Percentiles rank a stretch among this genome's conserved stretches.
These are phyloP conservation scores for Drusus annulatus DNA, from an alignment of 1,140 invertebrate genomes.

Conservation along the genomic window DNA sequence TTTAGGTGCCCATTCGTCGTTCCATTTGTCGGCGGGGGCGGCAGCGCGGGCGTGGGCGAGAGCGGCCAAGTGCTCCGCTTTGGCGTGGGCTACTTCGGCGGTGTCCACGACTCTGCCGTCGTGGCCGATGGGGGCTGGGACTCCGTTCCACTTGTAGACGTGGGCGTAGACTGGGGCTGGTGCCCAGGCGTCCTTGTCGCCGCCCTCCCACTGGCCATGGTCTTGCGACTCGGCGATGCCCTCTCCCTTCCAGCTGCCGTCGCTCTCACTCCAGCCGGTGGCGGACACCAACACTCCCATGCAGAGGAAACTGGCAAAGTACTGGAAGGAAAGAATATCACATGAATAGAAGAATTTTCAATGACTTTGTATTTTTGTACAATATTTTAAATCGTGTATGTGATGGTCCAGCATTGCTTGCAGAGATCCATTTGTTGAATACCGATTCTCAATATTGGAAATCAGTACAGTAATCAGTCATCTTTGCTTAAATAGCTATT, in stretches of 20 bases:
- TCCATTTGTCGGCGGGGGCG: constrained; percentile 62
- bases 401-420: no score
- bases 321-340: constrained; percentile 2
- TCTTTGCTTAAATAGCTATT: no score
- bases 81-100: constrained; percentile 55
- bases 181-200: constrained; percentile 33
- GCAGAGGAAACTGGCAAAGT: constrained; percentile 28
- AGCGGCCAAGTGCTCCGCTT: constrained; percentile 52
- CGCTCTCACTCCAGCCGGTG: constrained; percentile 41
- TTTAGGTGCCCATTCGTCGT: constrained; percentile 48
- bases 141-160: constrained; percentile 29
- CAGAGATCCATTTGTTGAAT: no score
- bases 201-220: constrained; percentile 10
- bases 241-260: constrained; percentile 53
- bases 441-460: no score
- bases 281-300: constrained; percentile 34
- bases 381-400: no score
- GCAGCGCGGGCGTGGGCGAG: constrained; percentile 33
- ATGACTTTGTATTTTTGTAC: no score
- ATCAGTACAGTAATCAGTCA: no score
- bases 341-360: no score
- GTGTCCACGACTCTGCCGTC: constrained; percentile 54
- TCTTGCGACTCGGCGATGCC: constrained; percentile 53
- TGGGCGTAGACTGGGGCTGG: constrained; percentile 42
- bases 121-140: constrained; percentile 47